Evolutionary conservation across 2,797 vertebrate genomes (phyloP).

Genomic region (Anas acuta): DNA sequence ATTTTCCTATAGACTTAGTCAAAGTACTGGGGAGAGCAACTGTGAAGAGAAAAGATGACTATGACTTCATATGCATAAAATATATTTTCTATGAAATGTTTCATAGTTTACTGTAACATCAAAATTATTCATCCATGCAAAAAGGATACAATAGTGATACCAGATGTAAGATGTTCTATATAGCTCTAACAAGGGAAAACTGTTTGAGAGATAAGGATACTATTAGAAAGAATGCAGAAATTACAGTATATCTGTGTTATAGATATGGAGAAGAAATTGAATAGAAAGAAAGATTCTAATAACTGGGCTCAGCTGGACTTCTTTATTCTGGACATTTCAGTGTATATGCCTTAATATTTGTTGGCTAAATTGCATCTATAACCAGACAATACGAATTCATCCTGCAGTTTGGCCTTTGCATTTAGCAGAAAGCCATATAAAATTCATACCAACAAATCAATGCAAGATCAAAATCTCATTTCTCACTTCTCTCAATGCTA

Average conservation of each 20-base stretch:
- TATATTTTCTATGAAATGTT: background rate
- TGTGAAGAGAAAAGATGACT: background rate
- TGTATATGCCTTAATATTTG: background rate
- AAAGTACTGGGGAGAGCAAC: background rate
- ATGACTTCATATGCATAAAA: background rate
- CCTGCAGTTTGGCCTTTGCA: background rate
- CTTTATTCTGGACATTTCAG: background rate
- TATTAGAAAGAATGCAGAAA: background rate
- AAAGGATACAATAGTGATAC: background rate
- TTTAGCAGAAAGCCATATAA: background rate
- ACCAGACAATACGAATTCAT: slow-evolving; percentile 2
- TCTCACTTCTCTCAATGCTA: background rate
- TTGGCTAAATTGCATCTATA: slow-evolving; percentile 18
- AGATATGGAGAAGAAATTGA: background rate
- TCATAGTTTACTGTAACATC: background rate
- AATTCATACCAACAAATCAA: background rate
- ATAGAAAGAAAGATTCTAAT: background rate
- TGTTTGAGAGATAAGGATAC: background rate
- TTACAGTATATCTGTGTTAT: background rate
- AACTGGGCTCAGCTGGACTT: background rate
- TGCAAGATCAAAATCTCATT: slow-evolving; percentile 1
- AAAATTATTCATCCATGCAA: background rate
- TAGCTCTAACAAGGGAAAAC: background rate
- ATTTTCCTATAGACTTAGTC: background rate
- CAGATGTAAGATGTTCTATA: background rate